Conservation (phyloP, 2,113 vertebrate species). For the Apodemus sylvaticus region DNA sequence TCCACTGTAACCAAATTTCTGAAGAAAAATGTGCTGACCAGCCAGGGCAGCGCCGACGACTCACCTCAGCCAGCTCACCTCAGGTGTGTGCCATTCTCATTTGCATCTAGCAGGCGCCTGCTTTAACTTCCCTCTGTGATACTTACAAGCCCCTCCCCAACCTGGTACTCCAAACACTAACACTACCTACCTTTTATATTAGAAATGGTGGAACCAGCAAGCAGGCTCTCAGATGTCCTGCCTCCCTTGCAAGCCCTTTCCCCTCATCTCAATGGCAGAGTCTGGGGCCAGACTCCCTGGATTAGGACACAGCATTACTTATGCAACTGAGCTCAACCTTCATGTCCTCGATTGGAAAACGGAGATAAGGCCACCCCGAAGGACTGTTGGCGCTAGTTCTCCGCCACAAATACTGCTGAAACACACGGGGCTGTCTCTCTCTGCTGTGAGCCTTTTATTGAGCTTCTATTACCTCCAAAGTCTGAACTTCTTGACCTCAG, state of each 20-base stretch:
- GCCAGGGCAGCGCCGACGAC: neutral
- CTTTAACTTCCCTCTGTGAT: neutral
- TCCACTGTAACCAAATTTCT: neutral
- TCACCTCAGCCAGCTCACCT: neutral
- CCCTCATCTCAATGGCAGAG: neutral
- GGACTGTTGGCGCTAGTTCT: no score
- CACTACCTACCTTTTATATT: neutral
- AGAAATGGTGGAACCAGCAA: neutral
- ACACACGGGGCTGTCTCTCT: neutral
- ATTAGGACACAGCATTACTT: neutral
- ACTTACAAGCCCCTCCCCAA: neutral
- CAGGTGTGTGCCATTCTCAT: neutral
- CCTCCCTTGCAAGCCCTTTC: neutral
- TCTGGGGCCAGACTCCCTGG: neutral
- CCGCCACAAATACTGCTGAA: neutral
- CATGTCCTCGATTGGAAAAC: neutral
- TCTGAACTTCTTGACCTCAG: neutral
- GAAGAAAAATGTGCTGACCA: neutral
- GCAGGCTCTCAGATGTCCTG: neutral
- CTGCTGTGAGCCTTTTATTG: neutral
- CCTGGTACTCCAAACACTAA: neutral
- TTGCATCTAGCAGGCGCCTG: neutral
- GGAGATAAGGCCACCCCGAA: neutral
- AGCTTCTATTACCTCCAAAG: neutral
- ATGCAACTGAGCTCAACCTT: neutral